Percentiles rank a stretch among this genome's conserved stretches.
phyloP scores from a whole-genome alignment of 37 sponge, comb jelly and placozoan species.

The Oopsacas minuta region DNA sequence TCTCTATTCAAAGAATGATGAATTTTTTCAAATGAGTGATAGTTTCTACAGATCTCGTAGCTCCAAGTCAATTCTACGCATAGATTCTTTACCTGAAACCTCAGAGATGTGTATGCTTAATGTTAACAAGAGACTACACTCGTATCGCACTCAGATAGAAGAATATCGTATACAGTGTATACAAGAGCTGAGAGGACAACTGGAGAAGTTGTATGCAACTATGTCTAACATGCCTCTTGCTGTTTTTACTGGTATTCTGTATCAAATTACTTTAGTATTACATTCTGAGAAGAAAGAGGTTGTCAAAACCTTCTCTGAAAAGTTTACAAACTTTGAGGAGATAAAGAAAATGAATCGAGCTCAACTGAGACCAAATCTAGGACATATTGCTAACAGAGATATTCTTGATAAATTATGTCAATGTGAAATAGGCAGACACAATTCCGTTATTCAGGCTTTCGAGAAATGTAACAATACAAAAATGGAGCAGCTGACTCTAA shows the following conservation, averaged over 20 bases:
- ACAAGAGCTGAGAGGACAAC: neutral
- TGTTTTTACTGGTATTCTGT: neutral
- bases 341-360: neutral
- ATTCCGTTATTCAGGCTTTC: neutral
- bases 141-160: conserved; percentile 52
- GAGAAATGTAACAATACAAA: neutral
- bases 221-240: neutral
- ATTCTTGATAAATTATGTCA: neutral
- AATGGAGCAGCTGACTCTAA: neutral
- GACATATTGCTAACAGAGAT: neutral
- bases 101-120: conserved; percentile 46
- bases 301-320: neutral
- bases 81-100: conserved; percentile 20
- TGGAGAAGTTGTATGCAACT: neutral
- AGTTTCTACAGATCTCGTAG: neutral
- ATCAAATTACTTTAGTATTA: neutral
- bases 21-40: conserved; percentile 24
- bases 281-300: neutral
- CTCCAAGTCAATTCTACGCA: neutral
- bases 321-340: neutral
- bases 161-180: conserved; percentile 59
- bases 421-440: neutral
- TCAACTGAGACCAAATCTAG: neutral
- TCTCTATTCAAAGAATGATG: conserved; percentile 22
- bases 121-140: conserved; percentile 35